Base-by-base conservation (phyloP, 1,140 invertebrate genomes). In the Neuroterus valhalla region DNA sequence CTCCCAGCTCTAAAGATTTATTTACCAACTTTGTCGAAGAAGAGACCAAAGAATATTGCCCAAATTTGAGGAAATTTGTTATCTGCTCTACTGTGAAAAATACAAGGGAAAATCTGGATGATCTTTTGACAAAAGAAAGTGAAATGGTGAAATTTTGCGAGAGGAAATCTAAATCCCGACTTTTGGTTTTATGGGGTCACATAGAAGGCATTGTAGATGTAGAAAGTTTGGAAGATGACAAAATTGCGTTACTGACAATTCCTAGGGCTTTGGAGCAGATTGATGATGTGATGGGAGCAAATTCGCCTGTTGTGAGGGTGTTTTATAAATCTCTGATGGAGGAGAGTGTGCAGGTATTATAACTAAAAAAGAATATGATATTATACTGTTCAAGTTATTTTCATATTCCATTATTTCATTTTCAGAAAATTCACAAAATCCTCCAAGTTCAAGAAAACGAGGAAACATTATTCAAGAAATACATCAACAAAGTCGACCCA, bases 1-100 rank as follows among this genome's bases (percentile, higher is more conserved):
- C 26, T 21, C 14, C 52, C 1, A 23, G 6, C 14, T 21, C 19
- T 19, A 68, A 68, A 12, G 46, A 73, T 38, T 23, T 42, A 31
- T 76, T 17, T 6, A 62, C 55, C 14, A 76, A 74, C 62, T 67
- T 72, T 55, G 0, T 81, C 1, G 77, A 84, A 12, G 72, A 78
- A n/a, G 76, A 80, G 71, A 77, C 76, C 0, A 75, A 70, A 76
- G n/a, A 21, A 2, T 44, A 46, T 11, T 69, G 69, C 50, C 11
- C 8, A 11, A 48, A 78, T 43, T 19, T 77, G 3, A 31, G 74
- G 44, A 38, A 74, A 42, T 78, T 81, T 70, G 66, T 82, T 42
- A 75, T 82, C 3, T 82, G 72, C 26, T 52, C 78, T 6, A 62
- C 55, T 6, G 23, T n/a, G 1, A 62, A 8, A 6, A n/a, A 62